These are phyloP conservation scores for Epizoanthus stellaris DNA, from an alignment of 92 coral and sea anemone genomes.

Conservation along the genomic window DNA sequence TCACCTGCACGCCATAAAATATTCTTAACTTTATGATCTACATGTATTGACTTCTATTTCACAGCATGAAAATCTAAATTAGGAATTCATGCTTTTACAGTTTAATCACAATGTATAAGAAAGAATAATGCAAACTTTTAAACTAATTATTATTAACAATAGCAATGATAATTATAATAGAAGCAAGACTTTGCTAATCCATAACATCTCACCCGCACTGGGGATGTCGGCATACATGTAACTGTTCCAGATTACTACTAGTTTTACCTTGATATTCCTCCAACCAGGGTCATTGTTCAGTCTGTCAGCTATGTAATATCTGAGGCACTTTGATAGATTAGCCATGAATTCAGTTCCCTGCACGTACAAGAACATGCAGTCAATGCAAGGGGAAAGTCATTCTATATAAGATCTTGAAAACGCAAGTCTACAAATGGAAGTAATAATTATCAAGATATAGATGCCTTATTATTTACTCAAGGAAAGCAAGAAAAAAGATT, in stretches of 20 bases:
- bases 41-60: too few relatives aligned
- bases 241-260: not conserved
- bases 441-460: too few relatives aligned
- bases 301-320: slow-evolving; percentile 96
- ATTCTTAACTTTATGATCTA: not conserved
- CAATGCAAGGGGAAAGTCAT: not conserved
- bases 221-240: not conserved
- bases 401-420: not conserved
- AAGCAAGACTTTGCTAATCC: too few relatives aligned
- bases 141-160: too few relatives aligned
- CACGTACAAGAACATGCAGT: not conserved
- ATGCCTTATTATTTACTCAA: not conserved
- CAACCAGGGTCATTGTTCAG: slow-evolving; percentile 97
- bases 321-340: slow-evolving; percentile 83
- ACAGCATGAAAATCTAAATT: too few relatives aligned
- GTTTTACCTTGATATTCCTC: slow-evolving; percentile 90
- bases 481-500: too few relatives aligned
- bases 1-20: slow-evolving; percentile 61
- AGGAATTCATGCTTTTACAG: too few relatives aligned
- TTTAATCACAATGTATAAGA: too few relatives aligned
- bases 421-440: too few relatives aligned
- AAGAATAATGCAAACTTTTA: too few relatives aligned
- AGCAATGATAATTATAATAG: too few relatives aligned
- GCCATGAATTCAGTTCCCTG: slow-evolving; percentile 99
- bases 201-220: not conserved